Evolutionary conservation across 1,140 invertebrate genomes (phyloP), one percentile per base, ranked within the genome.

Genomic region (Eufriesea mexicana): DNA sequence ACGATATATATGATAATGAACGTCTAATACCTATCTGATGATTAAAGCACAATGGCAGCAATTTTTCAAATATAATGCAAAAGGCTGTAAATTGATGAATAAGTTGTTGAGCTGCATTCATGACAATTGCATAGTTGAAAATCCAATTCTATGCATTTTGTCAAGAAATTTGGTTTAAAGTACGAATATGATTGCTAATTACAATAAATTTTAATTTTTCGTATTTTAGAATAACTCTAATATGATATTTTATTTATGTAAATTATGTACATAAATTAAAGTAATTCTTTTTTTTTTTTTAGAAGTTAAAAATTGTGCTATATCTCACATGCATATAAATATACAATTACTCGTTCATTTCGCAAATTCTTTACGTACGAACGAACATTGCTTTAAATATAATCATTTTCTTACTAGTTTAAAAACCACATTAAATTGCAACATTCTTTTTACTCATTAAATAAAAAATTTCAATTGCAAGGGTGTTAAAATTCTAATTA

Each of bases 241-340:
- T 79, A 85, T 20, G 68, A 78, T 55, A 77, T 85, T 74, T 67
- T 83, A 79, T 72, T 84, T 35, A 45, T 72, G 55, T 73, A 80
- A 49, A 57, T 75, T 87, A 88, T 85, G 57, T 89, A 89, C 84
- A 88, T 67, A 85, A 85, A 73, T 85, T 76, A 70, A 87, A 82
- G 66, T 73, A 67, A 83, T 72, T 23, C 23, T 35, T 78, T 80
- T 25, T 47, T 70, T n/a, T 73, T 12, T 73, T 35, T 80, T 84
- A 81, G 18, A 67, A 78, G 12, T 84, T 81, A 81, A 74, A 72
- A 81, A 84, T 86, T 70, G 57, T 61, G 73, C 83, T 79, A 61
- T 67, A 86, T 70, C 45, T 82, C 49, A 81, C 72, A 88, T 59
- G 12, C 57, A 59, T 79, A 76, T 77, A 28, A 77, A 86, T 79